Base-by-base conservation (phyloP, 2,113 vertebrate species). In the Gila orcuttii region DNA sequence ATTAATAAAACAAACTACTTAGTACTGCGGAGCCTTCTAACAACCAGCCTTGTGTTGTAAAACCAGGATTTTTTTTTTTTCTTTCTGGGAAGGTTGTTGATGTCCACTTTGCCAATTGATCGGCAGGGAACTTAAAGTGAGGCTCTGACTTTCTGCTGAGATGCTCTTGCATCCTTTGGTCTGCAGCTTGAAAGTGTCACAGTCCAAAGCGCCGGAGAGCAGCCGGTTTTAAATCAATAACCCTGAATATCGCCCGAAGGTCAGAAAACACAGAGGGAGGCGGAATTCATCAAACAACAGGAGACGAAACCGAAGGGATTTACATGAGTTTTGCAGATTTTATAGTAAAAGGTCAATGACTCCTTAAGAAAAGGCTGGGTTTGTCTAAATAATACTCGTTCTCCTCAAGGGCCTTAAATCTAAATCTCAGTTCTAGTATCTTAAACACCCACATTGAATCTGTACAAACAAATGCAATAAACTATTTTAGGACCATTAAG, bases 131-230 rank as follows among this genome's bases (percentile, higher is more conserved):
- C 83, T 66, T 33, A 60, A 59, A 55, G 86, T 50, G 80, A 39
- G 55, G 25, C 19, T 86, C 47, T 60, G 28, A 47, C 3, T 31
- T 77, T 74, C 19, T 64, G 23, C 82, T n/a, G 50, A 62, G 60
- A 73, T 76, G 74, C 39, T 79, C 57, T 59, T 23, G 31, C 52
- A 28, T 28, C 47, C 17, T 89, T 87, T 73, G 59, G 71, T 85
- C 52, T 83, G 69, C 25, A 50, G 82, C 50, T 33, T 88, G 60
- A 86, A 74, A 86, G 79, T 55, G 69, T 59, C 33, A 78, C 57
- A 57, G 71, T 69, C 57, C 36, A 78, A 75, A 68, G 60, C 80
- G 23, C 42, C 6, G 3, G 15, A 50, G 55, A 84, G 79, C 55
- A 31, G 60, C 6, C 47, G 15, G 77, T 13, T 60, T 64, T 47